Conservation (phyloP, 2,113 vertebrate species). For the Elaphurus davidianus region DNA sequence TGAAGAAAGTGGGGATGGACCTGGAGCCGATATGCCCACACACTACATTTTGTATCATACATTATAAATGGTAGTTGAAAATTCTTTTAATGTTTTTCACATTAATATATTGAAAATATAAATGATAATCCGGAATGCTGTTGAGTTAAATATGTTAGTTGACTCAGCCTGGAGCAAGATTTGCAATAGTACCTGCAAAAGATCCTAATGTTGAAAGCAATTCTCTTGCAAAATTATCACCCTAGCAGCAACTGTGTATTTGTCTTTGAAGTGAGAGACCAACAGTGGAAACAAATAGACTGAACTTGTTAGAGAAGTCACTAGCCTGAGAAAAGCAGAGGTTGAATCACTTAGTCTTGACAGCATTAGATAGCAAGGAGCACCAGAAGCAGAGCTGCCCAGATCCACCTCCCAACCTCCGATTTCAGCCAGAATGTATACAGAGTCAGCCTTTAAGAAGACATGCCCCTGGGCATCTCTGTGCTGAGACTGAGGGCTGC, state of each 20-base stretch:
- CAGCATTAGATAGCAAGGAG: slow-evolving; percentile 78
- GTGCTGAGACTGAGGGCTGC: slow-evolving; percentile 67
- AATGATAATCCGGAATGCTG: slow-evolving; percentile 80
- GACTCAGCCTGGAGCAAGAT: slow-evolving; percentile 72
- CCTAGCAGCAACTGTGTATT: slow-evolving; percentile 79
- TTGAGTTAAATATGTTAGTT: slow-evolving; percentile 78
- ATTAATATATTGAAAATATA: slow-evolving; percentile 80
- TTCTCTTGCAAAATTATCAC: slow-evolving; percentile 82
- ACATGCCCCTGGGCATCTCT: slow-evolving; percentile 44
- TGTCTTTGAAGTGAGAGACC: slow-evolving; percentile 74
- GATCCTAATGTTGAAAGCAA: slow-evolving; percentile 83
- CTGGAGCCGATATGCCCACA: slow-evolving; percentile 81
- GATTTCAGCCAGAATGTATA: slow-evolving; percentile 71
- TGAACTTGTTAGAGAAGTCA: slow-evolving; percentile 79
- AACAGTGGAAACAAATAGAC: slow-evolving; percentile 79
- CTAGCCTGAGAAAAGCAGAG: slow-evolving; percentile 81
- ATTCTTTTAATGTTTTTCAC: slow-evolving; percentile 82
- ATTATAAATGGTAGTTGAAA: slow-evolving; percentile 82
- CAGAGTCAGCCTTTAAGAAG: slow-evolving; percentile 71
- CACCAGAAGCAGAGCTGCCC: slow-evolving; percentile 78
- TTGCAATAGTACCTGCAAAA: slow-evolving; percentile 77
- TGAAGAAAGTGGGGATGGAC: slow-evolving; percentile 81
- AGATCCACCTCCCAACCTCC: slow-evolving; percentile 71
- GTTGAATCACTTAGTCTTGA: slow-evolving; percentile 76
- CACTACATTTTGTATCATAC: slow-evolving; percentile 74